phyloP scores from a whole-genome alignment of 2,888 invertebrate species.

The Tetrapedia diversipes region DNA sequence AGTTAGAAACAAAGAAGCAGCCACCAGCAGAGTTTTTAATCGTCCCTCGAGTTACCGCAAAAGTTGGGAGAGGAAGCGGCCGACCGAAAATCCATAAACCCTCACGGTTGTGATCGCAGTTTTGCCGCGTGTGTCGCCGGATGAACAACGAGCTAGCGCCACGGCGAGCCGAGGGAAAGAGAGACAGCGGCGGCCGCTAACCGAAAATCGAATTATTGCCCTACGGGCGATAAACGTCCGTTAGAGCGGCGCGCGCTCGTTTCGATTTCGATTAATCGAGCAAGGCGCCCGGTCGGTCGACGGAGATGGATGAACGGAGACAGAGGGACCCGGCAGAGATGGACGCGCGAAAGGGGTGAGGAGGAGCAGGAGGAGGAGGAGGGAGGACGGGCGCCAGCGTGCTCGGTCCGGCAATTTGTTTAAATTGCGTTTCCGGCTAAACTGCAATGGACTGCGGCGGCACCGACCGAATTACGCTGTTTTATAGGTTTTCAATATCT shows the following conservation, averaged over 20 bases:
- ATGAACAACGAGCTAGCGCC: constrained; percentile 59
- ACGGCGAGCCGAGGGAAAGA: constrained; percentile 35
- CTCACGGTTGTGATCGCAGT: constrained; percentile 54
- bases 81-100: constrained; percentile 69
- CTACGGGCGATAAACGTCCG: constrained; percentile 77
- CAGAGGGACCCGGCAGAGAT: constrained; percentile 39
- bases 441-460: constrained; percentile 69
- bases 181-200: constrained; percentile 41
- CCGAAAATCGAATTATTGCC: constrained; percentile 78
- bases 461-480: constrained; percentile 72
- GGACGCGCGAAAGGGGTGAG: constrained; percentile 23
- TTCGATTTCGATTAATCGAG: constrained; percentile 79
- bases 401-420: constrained; percentile 74
- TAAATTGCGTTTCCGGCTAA: constrained; percentile 76
- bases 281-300: constrained; percentile 67
- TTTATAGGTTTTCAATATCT: constrained; percentile 72
- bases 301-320: constrained; percentile 45
- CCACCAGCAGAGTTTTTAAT: constrained; percentile 68
- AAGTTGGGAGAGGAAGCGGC: constrained; percentile 49
- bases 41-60: constrained; percentile 52
- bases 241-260: constrained; percentile 69
- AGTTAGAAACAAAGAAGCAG: not conserved
- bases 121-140: constrained; percentile 55
- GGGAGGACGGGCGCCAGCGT: constrained; percentile 45
- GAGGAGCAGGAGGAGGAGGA: constrained; percentile 27